These are phyloP conservation scores for Nipponacmea schrenckii DNA, from an alignment of 2,888 invertebrate species.

Conservation along the genomic window DNA sequence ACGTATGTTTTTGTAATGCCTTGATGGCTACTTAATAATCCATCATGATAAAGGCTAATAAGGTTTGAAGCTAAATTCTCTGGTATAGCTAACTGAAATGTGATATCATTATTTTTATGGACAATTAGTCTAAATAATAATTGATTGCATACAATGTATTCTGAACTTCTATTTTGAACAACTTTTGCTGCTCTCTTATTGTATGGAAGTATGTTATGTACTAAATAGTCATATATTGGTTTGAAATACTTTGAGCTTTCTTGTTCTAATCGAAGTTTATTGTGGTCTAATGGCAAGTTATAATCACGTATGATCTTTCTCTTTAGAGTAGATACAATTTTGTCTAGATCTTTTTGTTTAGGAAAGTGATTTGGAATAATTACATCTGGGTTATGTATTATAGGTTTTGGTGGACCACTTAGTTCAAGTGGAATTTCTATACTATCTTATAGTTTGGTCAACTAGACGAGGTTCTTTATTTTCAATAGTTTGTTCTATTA, in stretches of 20 bases:
- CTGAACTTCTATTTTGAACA: conserved; percentile 1
- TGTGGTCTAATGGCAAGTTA: background rate
- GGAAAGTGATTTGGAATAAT: background rate
- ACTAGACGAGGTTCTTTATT: background rate
- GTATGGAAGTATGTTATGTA: background rate
- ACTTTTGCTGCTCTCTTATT: background rate
- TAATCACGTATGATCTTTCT: background rate
- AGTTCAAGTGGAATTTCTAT: background rate
- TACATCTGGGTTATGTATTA: background rate
- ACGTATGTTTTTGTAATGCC: conserved; percentile 1
- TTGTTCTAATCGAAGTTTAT: background rate
- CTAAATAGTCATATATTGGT: background rate
- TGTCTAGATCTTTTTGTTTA: conserved; percentile 5
- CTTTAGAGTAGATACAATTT: background rate
- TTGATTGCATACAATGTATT: background rate
- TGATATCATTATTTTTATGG: background rate
- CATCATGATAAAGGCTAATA: conserved; percentile 6
- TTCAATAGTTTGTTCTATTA: background rate
- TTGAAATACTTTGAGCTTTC: background rate
- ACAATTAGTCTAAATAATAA: conserved; percentile 3
- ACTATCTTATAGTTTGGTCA: background rate
- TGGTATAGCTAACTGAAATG: conserved; percentile 4
- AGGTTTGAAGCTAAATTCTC: background rate
- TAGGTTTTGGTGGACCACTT: conserved; percentile 1
- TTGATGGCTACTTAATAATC: background rate